Conservation (phyloP, 2,888 invertebrate species). For the Troilus luridus region DNA sequence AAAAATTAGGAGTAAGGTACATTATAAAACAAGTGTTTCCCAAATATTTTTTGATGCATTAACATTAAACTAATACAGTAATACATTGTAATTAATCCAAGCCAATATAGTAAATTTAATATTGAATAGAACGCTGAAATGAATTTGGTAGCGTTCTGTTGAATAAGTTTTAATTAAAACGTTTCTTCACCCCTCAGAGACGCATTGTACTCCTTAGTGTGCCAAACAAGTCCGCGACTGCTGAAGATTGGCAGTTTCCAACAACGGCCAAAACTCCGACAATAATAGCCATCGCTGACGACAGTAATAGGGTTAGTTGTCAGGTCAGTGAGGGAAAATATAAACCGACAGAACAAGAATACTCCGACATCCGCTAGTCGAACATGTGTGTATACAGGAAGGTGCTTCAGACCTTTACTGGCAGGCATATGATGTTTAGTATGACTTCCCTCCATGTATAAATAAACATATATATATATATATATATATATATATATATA, state of each 20-base stretch:
- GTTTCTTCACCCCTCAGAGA: too few species aligned
- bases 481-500: too few species aligned
- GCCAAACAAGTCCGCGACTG: neutral
- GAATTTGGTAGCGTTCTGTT: neutral
- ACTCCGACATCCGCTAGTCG: neutral
- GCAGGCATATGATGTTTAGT: neutral
- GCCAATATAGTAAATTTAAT: neutral
- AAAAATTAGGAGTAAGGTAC: too few species aligned
- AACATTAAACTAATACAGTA: too few species aligned
- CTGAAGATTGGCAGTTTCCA: neutral
- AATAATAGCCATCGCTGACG: neutral
- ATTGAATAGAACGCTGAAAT: neutral
- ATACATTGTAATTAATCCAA: too few species aligned
- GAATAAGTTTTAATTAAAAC: neutral
- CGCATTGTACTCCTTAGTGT: neutral
- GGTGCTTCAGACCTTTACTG: conserved; percentile 21
- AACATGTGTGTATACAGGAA: conserved; percentile 37
- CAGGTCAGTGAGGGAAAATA: neutral
- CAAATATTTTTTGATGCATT: too few species aligned
- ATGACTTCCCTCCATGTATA: neutral
- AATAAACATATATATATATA: neutral
- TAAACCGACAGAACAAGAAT: neutral
- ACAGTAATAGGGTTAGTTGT: neutral
- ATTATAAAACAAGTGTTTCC: too few species aligned
- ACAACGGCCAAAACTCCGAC: neutral